A percentile compares a stretch with the other conserved stretches of the same genome.
Conservation (phyloP, 2,113 vertebrate species). For the Scytalopus superciliaris region DNA sequence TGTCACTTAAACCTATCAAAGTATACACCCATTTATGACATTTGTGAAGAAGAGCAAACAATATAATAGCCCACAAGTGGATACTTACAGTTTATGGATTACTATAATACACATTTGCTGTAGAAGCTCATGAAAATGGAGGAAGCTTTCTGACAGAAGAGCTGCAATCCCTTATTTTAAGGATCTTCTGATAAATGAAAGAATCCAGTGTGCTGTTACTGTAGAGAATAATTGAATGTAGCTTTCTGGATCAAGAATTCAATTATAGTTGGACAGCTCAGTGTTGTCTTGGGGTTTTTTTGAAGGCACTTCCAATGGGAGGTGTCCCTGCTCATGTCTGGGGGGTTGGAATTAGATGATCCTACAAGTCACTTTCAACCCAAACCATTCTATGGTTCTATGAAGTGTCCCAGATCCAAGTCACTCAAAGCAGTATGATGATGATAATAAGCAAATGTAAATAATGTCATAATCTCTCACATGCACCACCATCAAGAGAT, state of each 20-base stretch:
- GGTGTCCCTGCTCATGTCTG: not conserved
- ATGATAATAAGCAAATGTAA: not conserved
- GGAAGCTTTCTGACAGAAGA: constrained; percentile 9
- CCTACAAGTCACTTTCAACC: not conserved
- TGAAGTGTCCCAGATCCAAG: not conserved
- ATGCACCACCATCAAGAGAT: not conserved
- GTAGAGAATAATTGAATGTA: not conserved
- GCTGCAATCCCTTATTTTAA: constrained; percentile 52
- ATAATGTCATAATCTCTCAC: not conserved
- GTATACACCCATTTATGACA: constrained; percentile 48
- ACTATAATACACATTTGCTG: constrained; percentile 47
- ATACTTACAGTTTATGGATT: constrained; percentile 41
- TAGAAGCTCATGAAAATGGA: constrained; percentile 46
- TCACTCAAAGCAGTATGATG: not conserved
- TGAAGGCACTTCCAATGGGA: not conserved
- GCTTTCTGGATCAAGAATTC: not conserved
- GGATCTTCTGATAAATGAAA: not conserved
- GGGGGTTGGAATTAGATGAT: not conserved
- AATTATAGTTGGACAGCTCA: not conserved
- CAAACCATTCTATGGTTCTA: not conserved
- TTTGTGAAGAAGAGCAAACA: constrained; percentile 65
- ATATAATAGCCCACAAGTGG: constrained; percentile 60
- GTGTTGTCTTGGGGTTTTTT: not conserved
- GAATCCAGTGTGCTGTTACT: not conserved
- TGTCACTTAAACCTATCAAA: constrained; percentile 66